Conservation (phyloP, 2,888 invertebrate genomes). For the Acronicta psi region DNA sequence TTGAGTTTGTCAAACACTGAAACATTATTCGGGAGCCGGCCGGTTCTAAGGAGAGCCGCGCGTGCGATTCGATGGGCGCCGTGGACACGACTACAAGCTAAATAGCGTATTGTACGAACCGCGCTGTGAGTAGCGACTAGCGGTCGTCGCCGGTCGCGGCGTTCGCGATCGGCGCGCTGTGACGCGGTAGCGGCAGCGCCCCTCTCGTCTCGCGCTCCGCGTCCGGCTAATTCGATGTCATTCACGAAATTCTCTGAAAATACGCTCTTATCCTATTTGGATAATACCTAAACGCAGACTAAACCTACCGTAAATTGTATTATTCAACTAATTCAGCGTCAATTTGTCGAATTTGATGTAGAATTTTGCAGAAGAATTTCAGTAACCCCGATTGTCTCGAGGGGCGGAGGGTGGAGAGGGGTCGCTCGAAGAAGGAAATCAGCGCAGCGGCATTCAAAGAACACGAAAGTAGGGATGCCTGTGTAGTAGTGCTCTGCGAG, state of each 20-base stretch:
- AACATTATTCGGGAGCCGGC: constrained; percentile 89
- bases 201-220: constrained; percentile 61
- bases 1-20: constrained; percentile 89
- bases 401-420: constrained; percentile 69
- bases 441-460: constrained; percentile 77
- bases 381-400: constrained; percentile 62
- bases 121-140: constrained; percentile 62
- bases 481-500: constrained; percentile 67
- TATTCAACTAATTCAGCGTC: constrained; percentile 7
- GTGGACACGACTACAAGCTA: constrained; percentile 81
- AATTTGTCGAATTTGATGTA: constrained; percentile 28
- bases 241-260: constrained; percentile 84
- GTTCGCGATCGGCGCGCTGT: constrained; percentile 66
- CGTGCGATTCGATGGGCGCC: constrained; percentile 85
- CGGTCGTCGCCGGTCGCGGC: constrained; percentile 70
- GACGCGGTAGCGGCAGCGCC: constrained; percentile 62
- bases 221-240: constrained; percentile 77
- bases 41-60: constrained; percentile 85
- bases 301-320: constrained; percentile 28
- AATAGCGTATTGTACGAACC: constrained; percentile 57
- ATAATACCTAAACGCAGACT: constrained; percentile 46
- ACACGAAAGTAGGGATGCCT: constrained; percentile 70
- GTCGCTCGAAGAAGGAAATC: constrained; percentile 80
- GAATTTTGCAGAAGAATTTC: constrained; percentile 46
- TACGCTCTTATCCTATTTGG: constrained; percentile 65